Evolutionary conservation across 2,888 invertebrate species (phyloP).

Genomic region (Aphodius granarius): DNA sequence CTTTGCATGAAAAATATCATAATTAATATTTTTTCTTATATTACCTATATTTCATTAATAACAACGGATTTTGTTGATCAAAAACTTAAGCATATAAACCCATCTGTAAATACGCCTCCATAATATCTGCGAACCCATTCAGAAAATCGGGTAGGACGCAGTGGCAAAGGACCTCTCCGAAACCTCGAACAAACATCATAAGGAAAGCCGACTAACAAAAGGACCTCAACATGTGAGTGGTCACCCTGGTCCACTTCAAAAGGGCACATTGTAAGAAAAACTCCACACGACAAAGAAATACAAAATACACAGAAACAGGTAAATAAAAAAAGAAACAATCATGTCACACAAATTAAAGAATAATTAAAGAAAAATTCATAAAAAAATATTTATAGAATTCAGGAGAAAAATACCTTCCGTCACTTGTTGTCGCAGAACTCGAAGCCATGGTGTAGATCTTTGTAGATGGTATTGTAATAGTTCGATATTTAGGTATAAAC

Average conservation of each 20-base stretch:
- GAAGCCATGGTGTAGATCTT: not conserved
- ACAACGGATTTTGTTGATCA: no score
- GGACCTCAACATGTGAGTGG: slow-evolving; percentile 24
- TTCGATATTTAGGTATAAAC: not conserved
- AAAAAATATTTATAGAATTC: no score
- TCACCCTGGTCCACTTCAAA: not conserved
- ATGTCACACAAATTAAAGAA: not conserved
- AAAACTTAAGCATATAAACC: not conserved
- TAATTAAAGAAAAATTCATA: not conserved
- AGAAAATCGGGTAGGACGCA: not conserved
- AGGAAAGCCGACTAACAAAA: slow-evolving; percentile 22
- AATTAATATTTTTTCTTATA: no score
- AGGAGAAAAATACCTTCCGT: not conserved
- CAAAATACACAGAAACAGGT: not conserved
- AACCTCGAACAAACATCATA: not conserved
- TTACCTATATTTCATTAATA: no score
- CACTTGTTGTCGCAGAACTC: not conserved
- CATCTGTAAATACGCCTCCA: not conserved
- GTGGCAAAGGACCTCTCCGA: not conserved
- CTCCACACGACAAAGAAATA: no score
- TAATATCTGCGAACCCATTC: not conserved
- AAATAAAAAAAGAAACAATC: not conserved
- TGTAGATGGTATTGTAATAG: not conserved
- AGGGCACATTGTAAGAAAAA: not conserved
- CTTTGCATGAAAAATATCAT: no score